phyloP scores from a whole-genome alignment of 2,113 vertebrate genomes.

The Mustela nigripes region DNA sequence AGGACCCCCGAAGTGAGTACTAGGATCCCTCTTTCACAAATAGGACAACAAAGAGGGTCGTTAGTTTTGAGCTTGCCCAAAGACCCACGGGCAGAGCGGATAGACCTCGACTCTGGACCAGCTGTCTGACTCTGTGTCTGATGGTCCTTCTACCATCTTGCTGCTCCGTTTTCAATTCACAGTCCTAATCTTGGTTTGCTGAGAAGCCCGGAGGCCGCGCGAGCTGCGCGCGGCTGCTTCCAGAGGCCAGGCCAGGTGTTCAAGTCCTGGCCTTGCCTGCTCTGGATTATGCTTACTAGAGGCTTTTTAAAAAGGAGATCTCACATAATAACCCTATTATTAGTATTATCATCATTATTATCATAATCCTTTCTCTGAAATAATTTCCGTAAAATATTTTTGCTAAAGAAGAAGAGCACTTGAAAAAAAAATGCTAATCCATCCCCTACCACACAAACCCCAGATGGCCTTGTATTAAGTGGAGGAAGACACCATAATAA shows the following conservation, averaged over 20 bases:
- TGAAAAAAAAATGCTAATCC: constrained; percentile 85
- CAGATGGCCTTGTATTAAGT: constrained; percentile 86
- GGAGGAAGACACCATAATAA: constrained; percentile 83
- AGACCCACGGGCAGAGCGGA: not conserved
- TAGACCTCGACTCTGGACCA: not conserved
- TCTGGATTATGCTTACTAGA: constrained; percentile 77
- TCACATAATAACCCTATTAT: constrained; percentile 84
- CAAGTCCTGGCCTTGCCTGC: constrained; percentile 71
- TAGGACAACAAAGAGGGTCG: not conserved
- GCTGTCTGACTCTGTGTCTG: rapidly evolving
- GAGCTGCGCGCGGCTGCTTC: not conserved
- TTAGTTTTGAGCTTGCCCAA: not conserved
- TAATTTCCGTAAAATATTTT: constrained; percentile 86
- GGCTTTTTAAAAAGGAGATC: constrained; percentile 63
- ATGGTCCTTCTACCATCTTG: rapidly evolving
- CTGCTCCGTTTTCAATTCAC: not conserved
- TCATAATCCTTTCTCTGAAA: constrained; percentile 82
- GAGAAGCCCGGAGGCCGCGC: not conserved
- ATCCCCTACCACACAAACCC: constrained; percentile 84
- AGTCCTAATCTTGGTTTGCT: not conserved
- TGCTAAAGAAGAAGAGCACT: constrained; percentile 85
- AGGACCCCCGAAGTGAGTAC: not conserved
- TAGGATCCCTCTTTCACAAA: not conserved
- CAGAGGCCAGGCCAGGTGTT: constrained; percentile 84
- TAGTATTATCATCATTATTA: constrained; percentile 82